Evolutionary conservation across 2,888 invertebrate genomes (phyloP).

Genomic region (Eucriotettix oculatus): DNA sequence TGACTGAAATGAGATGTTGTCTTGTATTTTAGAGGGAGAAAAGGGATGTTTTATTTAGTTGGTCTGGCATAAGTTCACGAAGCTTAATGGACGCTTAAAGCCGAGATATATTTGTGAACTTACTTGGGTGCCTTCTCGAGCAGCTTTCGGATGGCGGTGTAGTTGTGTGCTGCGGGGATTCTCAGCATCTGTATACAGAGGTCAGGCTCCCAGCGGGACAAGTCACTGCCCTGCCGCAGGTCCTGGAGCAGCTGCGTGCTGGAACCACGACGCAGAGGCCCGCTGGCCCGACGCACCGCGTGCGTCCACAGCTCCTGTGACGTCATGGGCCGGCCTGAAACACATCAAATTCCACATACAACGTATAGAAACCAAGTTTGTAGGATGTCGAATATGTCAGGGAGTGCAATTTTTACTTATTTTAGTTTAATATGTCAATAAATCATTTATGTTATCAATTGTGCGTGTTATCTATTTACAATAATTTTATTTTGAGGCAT

Average conservation of each 20-base stretch:
- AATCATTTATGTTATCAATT: too few species aligned
- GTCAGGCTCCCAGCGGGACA: conserved; percentile 20
- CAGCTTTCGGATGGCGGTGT: conserved; percentile 19
- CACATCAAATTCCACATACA: neutral
- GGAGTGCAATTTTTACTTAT: too few species aligned
- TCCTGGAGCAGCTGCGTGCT: conserved; percentile 10
- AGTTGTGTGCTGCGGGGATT: conserved; percentile 20
- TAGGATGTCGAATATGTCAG: too few species aligned
- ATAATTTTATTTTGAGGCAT: too few species aligned
- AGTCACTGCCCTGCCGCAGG: conserved; percentile 8
- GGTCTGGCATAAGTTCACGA: too few species aligned
- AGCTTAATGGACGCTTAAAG: too few species aligned
- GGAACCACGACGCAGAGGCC: neutral
- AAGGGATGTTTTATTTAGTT: too few species aligned
- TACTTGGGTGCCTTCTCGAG: conserved; percentile 17
- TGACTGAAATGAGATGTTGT: too few species aligned
- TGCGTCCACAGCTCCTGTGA: neutral
- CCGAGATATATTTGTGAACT: conserved; percentile 5
- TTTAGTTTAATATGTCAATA: too few species aligned
- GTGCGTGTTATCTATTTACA: too few species aligned
- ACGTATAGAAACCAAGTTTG: too few species aligned
- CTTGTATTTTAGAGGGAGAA: too few species aligned
- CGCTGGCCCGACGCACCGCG: neutral
- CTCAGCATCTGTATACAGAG: conserved; percentile 20
- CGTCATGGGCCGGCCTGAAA: neutral